Base-by-base conservation (phyloP, 2,888 invertebrate genomes). In the Hanleya hanleyi region DNA sequence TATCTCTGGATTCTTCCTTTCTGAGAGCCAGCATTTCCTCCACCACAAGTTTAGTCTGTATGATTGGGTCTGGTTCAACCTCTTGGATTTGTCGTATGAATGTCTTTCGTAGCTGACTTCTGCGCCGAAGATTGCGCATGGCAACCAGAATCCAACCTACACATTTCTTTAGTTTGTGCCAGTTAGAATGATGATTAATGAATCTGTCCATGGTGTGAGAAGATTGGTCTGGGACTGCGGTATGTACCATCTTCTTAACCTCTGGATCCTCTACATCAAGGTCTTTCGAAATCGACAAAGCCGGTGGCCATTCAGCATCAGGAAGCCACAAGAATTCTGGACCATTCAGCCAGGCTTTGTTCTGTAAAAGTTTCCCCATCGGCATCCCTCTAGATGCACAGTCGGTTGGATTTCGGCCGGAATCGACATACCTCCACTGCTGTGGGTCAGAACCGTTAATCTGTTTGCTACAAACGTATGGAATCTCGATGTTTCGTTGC, bases 391-490 rank as follows among this genome's bases (percentile, higher is more conserved):
- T 70, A 38, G 67, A 74, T 35, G 65, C 65, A 26, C 37, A 29
- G 35, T 72, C 73, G 2, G 69, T 75, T 50, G 70, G 26, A 38
- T 72, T 72, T 7, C 41, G 37, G 15, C 68, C 49, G 0, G 69
- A 41, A 38, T 70, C 18, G 18, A 49, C 50, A 33, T 49, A 72
- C 1, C 32, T 22, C 75, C 72, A 71, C 36, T 75, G 69, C 1
- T 38, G 5, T 18, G 49, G 5, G 6, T 57, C 41, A 35, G 71
- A 57, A 7, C 50, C 0, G 65, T 26, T 36, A 78, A 41, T 36
- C 74, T 49, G 38, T 76, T 79, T 22, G 75, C 77, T 0, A 77
- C 72, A 37, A 77, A 76, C 29, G 77, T 79, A 5, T 76, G 72
- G 65, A 77, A 77, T 36, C 79, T 66, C 70, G 32, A 12, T 12